Percentiles rank a stretch among this genome's conserved stretches.
Conservation (phyloP, 2,113 vertebrate species). For the Barnardius zonarius region DNA sequence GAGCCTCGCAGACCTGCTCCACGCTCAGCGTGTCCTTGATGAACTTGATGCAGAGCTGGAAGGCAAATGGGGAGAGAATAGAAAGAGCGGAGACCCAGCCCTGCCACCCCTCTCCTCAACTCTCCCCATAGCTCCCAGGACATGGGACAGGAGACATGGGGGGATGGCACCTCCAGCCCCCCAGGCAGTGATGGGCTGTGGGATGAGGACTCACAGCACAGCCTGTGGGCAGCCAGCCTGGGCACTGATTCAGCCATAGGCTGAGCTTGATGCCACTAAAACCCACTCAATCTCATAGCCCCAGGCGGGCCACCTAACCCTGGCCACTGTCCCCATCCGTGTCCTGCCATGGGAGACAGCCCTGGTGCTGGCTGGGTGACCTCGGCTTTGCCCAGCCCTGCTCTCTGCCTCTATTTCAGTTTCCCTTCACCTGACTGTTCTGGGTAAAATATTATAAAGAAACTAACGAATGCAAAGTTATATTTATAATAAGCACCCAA, state of each 20-base stretch:
- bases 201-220: neutral
- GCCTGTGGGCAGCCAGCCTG: neutral
- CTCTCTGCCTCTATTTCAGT: neutral
- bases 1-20: conserved; percentile 78
- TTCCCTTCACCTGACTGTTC: neutral
- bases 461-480: neutral
- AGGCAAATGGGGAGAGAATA: neutral
- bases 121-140: neutral
- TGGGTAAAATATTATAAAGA: neutral
- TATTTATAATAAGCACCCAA: neutral
- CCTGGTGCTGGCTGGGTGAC: neutral
- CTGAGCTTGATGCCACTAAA: neutral
- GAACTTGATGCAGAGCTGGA: conserved; percentile 77
- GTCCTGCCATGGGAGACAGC: neutral
- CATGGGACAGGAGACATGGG: no score
- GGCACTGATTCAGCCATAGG: neutral
- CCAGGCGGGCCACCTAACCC: neutral
- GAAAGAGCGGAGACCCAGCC: rapidly evolving
- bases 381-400: neutral
- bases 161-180: neutral
- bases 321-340: neutral
- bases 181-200: neutral
- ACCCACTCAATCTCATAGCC: neutral
- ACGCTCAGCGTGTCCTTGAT: conserved; percentile 72
- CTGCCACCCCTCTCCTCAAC: rapidly evolving